Base-by-base conservation (phyloP, 2,113 vertebrate species). In the Podilymbus podiceps region DNA sequence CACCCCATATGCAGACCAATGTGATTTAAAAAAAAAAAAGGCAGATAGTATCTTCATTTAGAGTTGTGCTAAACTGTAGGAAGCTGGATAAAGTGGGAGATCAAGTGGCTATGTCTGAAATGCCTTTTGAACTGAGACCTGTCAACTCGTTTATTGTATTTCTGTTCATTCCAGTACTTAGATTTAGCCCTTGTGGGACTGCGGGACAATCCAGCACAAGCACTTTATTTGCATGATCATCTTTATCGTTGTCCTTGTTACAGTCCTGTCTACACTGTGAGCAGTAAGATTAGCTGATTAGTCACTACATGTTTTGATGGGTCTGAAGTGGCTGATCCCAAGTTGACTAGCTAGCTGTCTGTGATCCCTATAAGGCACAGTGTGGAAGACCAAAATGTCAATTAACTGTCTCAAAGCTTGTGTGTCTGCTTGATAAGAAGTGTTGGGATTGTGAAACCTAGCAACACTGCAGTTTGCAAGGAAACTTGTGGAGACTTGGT, bases 11-110 rank as follows among this genome's bases (percentile, higher is more conserved):
- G 22, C 8, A 73, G 15, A 58, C 16, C 21, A 87, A 75, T 8
- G 8, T 4, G 3, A 30, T 33, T 38, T 38, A 38, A 38, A 38
- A 38, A 38, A 38, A 56, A 52, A 71, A 14, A 60, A 17, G 58
- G 5, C 6, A 24, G 25, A 14, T 0, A 0, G 4, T 50, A 20
- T 20, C 12, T 33, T 3, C 42, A 50, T n/a, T 75, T 50, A 56
- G 15, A 44, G 10, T 81, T 74, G 14, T 58, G 16, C 8, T 66
- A 53, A 67, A 5, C 18, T 67, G 28, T 42, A 59, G 20, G 22
- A 75, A 67, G 11, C 4, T 59, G 13, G 9, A 11, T 71, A 38
- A 42, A 85, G 3, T 64, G 13, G 2, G 8, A 75, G 1, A 72
- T 47, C 31, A 72, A 30, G 8, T 52, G 23, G 8, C 17, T 88